These are phyloP conservation scores for Grus americana DNA, from an alignment of 2,113 vertebrate genomes.

Conservation along the genomic window DNA sequence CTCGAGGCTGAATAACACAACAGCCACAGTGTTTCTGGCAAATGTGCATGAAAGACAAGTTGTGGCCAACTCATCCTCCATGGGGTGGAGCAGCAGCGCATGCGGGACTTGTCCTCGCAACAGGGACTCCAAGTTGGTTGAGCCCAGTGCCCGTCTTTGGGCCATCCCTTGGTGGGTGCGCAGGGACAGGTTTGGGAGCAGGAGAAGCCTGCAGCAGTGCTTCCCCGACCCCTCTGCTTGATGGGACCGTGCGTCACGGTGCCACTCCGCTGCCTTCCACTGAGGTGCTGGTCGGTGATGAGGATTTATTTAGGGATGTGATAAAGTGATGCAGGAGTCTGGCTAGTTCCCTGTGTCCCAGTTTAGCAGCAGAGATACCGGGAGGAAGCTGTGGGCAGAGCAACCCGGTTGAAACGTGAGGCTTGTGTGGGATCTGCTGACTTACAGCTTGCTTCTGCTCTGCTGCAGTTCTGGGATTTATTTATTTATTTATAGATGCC, in stretches of 20 bases:
- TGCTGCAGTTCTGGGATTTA: neutral
- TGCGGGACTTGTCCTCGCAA: fast-evolving
- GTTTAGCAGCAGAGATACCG: neutral
- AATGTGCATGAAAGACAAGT: neutral
- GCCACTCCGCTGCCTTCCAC: neutral
- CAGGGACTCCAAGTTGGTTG: neutral
- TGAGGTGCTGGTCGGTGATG: neutral
- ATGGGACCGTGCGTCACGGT: fast-evolving
- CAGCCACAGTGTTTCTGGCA: neutral
- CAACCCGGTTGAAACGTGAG: neutral
- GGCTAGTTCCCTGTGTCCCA: neutral
- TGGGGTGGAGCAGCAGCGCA: fast-evolving
- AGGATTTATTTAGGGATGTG: neutral
- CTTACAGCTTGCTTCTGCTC: neutral
- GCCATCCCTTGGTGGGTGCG: neutral
- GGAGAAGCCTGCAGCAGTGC: fast-evolving
- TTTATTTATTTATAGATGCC: neutral
- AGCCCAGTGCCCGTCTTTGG: neutral
- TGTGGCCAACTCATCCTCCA: neutral
- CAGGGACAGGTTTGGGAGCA: neutral
- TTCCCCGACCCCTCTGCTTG: neutral
- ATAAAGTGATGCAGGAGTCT: neutral
- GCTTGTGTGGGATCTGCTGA: neutral
- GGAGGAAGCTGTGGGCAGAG: constrained; percentile 4
- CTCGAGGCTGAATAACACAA: neutral